phyloP scores from a whole-genome alignment of 2,797 vertebrate species.

The Sebastes itinus region DNA sequence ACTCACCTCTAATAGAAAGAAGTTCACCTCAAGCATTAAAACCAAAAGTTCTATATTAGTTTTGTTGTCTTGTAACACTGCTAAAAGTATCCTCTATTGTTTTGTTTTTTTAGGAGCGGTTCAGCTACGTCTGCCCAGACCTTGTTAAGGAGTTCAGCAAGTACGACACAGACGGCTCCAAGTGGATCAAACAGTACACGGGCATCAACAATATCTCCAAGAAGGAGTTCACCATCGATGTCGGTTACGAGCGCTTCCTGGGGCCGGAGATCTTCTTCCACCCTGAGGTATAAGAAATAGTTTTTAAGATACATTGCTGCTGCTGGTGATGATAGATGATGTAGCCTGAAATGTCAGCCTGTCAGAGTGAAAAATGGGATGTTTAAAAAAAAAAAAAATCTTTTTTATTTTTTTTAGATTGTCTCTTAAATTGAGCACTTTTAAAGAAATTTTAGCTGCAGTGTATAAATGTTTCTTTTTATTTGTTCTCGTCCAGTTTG shows the following conservation, averaged over 20 bases:
- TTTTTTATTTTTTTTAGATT: neutral
- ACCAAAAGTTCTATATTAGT: neutral
- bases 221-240: slow-evolving; percentile 98
- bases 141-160: slow-evolving; percentile 99
- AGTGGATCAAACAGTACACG: slow-evolving; percentile 99
- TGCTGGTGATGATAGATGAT: neutral
- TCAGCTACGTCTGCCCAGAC: slow-evolving; percentile 97
- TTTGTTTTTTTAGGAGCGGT: slow-evolving; percentile 88
- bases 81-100: neutral
- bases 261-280: slow-evolving; percentile 99
- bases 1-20: neutral
- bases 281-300: slow-evolving; percentile 80
- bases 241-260: slow-evolving; percentile 97
- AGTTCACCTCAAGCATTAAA: neutral
- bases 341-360: neutral
- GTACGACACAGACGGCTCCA: slow-evolving; percentile 95
- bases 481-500: slow-evolving; percentile 84
- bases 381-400: too few relatives aligned
- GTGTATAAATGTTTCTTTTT: neutral
- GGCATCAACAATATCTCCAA: slow-evolving; percentile 95
- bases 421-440: neutral
- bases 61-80: neutral
- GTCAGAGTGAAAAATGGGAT: neutral
- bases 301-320: neutral
- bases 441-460: neutral